Base-by-base conservation (phyloP, 1,140 invertebrate genomes). In the Papilio glaucus region DNA sequence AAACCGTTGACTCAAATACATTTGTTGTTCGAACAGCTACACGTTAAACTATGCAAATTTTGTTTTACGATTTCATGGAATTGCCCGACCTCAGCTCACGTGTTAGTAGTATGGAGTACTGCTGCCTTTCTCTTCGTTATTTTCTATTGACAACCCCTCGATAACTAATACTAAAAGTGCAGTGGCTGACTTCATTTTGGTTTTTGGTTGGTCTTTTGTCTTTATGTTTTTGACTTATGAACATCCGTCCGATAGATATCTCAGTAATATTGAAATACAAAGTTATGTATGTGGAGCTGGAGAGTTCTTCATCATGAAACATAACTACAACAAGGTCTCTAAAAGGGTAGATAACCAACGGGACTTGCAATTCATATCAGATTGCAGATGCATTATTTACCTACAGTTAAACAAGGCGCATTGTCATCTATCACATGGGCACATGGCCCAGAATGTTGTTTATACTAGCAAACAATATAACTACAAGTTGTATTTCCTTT, bases 111-210 rank as follows among this genome's bases (percentile, higher is more conserved):
- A 33, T 33, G 29, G n/a, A 37, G 7, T 10, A 61, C 13, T n/a
- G 26, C 13, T 62, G 60, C 13, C 60, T 62, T 62, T 62, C 60
- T 62, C 60, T 62, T 62, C 15, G 26, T 62, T 62, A 62, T 62
- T 37, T 37, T 29, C 13, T n/a, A 37, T 37, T 37, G 33, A 10
- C 26, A 62, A 62, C 60, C 60, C 29, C 33, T 62, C 29, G 13
- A 33, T 29, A 33, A 18, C 60, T 33, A 33, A 37, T 1, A 33
- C n/a, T 33, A 12, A 10, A 10, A 53, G 12, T 4, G 24, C n/a
- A 12, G 10, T 15, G 5, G 0, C n/a, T 45, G 15, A 15, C 6
- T 33, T 33, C 2, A 15, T 45, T 4, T 7, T 15, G 8, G 45
- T 53, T 53, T 21, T 21, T 12, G 10, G 9, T 53, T 53, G 18